Evolutionary conservation across 2,113 vertebrate species (phyloP).

Genomic region (Arothron firmamentum): DNA sequence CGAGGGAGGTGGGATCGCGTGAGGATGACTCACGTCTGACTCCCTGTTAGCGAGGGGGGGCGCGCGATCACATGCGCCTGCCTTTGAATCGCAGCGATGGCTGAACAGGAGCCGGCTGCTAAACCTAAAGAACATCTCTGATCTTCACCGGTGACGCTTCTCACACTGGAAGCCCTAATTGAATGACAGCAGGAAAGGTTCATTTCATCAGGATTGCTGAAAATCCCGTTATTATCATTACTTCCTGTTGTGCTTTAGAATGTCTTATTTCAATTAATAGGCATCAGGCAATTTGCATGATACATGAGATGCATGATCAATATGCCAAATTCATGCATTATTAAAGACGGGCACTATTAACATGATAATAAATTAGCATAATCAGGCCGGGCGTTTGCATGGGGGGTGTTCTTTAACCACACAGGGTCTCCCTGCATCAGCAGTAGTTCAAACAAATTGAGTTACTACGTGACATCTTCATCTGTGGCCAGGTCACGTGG

Average conservation of each 20-base stretch:
- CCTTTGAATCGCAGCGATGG: constrained; percentile 30
- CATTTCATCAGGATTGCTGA: neutral
- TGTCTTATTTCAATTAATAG: constrained; percentile 55
- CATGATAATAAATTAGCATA: constrained; percentile 74
- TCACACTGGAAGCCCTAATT: neutral
- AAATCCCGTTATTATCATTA: neutral
- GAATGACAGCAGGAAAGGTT: neutral
- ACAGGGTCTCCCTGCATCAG: constrained; percentile 30
- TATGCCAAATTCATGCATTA: constrained; percentile 74
- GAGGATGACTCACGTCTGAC: constrained; percentile 45
- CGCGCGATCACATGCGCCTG: constrained; percentile 30
- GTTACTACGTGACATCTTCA: constrained; percentile 1
- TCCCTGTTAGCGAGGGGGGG: constrained; percentile 34
- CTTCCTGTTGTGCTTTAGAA: neutral
- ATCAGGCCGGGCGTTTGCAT: constrained; percentile 68
- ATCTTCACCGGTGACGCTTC: constrained; percentile 9
- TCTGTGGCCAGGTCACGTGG: neutral
- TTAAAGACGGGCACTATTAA: constrained; percentile 69
- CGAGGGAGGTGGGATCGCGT: constrained; percentile 22
- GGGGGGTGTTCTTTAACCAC: constrained; percentile 44
- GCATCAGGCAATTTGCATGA: constrained; percentile 58
- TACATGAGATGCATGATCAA: constrained; percentile 66
- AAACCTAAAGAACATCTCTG: constrained; percentile 29
- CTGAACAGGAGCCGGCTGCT: constrained; percentile 33
- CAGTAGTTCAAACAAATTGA: constrained; percentile 17